Evolutionary conservation across 2,888 invertebrate genomes (phyloP).

Genomic region (Cephus runcator): DNA sequence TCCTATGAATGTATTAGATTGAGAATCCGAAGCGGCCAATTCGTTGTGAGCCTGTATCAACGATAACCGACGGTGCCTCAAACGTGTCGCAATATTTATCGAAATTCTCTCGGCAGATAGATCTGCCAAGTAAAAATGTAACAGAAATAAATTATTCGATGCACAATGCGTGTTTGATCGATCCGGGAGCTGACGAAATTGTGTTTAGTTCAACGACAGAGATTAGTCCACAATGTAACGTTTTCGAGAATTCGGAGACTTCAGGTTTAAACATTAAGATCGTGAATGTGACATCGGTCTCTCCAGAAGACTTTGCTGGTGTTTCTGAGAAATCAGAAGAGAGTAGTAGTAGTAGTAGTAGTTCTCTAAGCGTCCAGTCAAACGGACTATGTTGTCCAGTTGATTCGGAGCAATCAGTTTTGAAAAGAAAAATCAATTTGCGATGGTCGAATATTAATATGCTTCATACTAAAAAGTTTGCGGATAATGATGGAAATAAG

Average conservation of each 20-base stretch:
- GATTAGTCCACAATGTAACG: neutral
- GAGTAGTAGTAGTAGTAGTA: neutral
- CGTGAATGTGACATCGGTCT: constrained; percentile 48
- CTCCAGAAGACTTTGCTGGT: constrained; percentile 43
- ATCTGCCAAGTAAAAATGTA: neutral
- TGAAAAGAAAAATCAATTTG: neutral
- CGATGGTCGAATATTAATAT: neutral
- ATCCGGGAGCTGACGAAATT: neutral
- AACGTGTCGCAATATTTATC: neutral
- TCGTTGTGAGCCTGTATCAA: neutral
- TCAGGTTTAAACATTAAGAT: constrained; percentile 46
- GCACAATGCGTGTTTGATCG: neutral
- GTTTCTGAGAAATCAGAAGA: constrained; percentile 16
- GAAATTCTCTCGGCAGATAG: neutral
- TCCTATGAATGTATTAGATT: neutral
- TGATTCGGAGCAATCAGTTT: neutral
- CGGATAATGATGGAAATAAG: neutral
- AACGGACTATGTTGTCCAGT: neutral
- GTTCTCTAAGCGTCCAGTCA: neutral
- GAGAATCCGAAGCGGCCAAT: neutral
- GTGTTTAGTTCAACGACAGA: neutral
- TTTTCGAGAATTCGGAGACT: neutral
- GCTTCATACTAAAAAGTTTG: neutral
- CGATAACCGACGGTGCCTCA: neutral
- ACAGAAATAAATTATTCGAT: neutral